Percentiles rank a stretch among this genome's conserved stretches.
Conservation (phyloP, 2,888 invertebrate genomes). For the Drosophila kuntzei region DNA sequence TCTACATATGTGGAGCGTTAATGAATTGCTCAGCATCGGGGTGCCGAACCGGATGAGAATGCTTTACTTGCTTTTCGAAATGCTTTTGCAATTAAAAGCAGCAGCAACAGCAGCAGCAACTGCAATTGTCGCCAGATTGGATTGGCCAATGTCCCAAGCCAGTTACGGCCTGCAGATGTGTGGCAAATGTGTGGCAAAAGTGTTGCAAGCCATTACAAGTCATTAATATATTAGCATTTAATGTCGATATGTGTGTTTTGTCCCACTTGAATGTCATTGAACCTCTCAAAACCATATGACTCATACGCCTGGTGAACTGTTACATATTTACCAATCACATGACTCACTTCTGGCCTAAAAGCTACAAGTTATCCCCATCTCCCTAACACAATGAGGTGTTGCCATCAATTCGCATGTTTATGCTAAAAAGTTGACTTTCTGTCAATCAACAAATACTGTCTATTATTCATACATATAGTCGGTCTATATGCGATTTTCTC, state of each 20-base stretch:
- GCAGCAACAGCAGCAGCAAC: conserved; percentile 29
- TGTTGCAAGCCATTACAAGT: conserved; percentile 68
- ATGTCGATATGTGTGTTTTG: conserved; percentile 46
- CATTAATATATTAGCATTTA: conserved; percentile 73
- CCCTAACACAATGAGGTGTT: conserved; percentile 7
- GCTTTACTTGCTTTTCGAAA: conserved; percentile 59
- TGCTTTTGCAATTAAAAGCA: conserved; percentile 70
- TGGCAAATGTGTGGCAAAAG: conserved; percentile 48
- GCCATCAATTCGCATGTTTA: conserved; percentile 62
- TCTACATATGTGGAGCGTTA: conserved; percentile 69
- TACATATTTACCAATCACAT: conserved; percentile 40
- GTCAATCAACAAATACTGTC: conserved; percentile 22
- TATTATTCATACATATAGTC: conserved; percentile 2
- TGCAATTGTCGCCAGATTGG: conserved; percentile 68
- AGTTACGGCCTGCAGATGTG: conserved; percentile 36
- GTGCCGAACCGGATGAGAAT: conserved; percentile 77
- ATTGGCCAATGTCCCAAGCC: conserved; percentile 58
- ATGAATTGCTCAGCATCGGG: conserved; percentile 67
- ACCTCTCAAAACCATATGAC: conserved; percentile 40
- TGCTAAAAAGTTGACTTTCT: conserved; percentile 60
- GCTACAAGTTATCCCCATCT: not conserved
- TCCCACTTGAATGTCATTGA: conserved; percentile 64
- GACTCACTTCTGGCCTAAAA: conserved; percentile 25
- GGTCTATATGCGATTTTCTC: conserved; percentile 27
- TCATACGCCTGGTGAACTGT: conserved; percentile 56